These are phyloP conservation scores for Microcebus jonahi DNA, from an alignment of 2,113 vertebrate species.

Conservation along the genomic window DNA sequence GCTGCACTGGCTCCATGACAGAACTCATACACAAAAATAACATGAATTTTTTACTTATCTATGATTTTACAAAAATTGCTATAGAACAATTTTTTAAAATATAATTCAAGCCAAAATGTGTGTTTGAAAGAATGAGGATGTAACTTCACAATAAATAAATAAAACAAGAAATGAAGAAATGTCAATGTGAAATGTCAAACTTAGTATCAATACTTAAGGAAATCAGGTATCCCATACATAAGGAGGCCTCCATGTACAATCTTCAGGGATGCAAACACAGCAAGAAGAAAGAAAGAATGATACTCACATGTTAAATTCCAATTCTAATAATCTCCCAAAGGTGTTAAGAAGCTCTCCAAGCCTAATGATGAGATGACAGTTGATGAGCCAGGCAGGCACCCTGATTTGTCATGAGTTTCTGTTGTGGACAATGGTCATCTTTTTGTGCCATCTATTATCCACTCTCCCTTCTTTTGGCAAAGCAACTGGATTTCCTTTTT, in stretches of 20 bases:
- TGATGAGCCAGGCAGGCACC: neutral
- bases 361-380: neutral
- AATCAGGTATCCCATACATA: neutral
- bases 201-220: too few species aligned
- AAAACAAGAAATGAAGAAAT: too few species aligned
- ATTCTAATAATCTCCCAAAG: neutral
- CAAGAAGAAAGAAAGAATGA: neutral
- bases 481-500: neutral
- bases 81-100: too few species aligned
- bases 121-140: too few species aligned
- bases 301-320: neutral
- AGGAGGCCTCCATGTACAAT: neutral
- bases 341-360: neutral
- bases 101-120: too few species aligned
- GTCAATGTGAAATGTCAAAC: too few species aligned
- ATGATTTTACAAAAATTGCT: too few species aligned
- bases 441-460: neutral
- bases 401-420: neutral
- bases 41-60: too few species aligned
- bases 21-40: too few species aligned
- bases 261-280: neutral
- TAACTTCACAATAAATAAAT: too few species aligned
- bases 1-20: too few species aligned
- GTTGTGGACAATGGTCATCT: fast-evolving
- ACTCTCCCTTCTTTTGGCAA: neutral